phyloP scores from a whole-genome alignment of 2,797 vertebrate species.

The Dermochelys coriacea region DNA sequence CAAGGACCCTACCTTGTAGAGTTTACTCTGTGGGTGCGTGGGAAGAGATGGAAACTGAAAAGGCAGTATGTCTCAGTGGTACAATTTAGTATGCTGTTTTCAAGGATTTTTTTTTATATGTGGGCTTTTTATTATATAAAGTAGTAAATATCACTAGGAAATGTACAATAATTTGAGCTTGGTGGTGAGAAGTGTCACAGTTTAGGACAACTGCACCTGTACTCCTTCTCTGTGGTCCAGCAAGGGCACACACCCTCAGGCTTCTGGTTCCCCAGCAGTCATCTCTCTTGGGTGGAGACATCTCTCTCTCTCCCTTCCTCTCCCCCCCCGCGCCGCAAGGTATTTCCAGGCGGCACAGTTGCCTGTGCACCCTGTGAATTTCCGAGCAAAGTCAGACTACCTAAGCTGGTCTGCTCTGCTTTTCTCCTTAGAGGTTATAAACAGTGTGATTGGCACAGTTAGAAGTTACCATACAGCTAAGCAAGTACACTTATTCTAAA shows the following conservation, averaged over 20 bases:
- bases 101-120: neutral
- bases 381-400: neutral
- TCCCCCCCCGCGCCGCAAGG: too few species aligned
- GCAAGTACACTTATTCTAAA: neutral
- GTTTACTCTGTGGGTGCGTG: neutral
- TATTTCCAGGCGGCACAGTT: neutral
- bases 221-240: neutral
- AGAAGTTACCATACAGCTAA: neutral
- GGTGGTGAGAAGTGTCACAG: neutral
- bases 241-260: neutral
- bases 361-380: too few species aligned
- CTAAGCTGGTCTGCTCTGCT: neutral
- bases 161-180: neutral
- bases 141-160: neutral
- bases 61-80: fast-evolving
- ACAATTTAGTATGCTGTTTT: neutral
- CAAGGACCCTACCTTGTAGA: neutral
- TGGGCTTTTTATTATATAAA: neutral
- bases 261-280: neutral
- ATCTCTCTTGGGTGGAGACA: neutral
- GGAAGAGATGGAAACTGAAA: neutral
- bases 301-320: too few species aligned
- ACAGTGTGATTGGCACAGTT: neutral
- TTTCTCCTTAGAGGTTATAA: neutral
- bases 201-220: neutral